Evolutionary conservation across 1,140 invertebrate genomes (phyloP).

Genomic region (Gonioctena quinquepunctata): DNA sequence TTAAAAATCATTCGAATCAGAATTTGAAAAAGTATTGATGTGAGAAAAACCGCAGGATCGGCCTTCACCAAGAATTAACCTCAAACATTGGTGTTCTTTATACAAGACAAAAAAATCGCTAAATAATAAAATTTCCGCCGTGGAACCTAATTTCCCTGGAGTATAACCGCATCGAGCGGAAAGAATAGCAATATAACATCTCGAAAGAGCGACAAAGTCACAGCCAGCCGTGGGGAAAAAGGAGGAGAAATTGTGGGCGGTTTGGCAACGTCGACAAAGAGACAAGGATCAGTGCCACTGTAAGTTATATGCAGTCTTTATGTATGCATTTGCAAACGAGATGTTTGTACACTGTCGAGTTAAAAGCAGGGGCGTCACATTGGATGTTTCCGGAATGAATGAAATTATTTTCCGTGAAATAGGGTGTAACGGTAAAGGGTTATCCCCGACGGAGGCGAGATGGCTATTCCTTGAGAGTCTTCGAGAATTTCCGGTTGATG

Average conservation of each 20-base stretch:
- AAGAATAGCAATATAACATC: constrained; percentile 43
- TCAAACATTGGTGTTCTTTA: no score
- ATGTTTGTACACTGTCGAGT: constrained; percentile 44
- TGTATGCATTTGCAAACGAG: constrained; percentile 51
- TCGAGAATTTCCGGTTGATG: no score
- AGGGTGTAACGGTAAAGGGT: no score
- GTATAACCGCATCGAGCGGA: constrained; percentile 26
- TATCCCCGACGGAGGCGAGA: no score
- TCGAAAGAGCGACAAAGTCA: constrained; percentile 6
- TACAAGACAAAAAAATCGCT: no score
- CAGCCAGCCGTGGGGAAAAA: neutral
- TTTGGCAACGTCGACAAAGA: constrained; percentile 38
- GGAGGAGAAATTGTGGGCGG: constrained; percentile 14
- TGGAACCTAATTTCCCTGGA: no score
- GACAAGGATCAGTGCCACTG: constrained; percentile 48
- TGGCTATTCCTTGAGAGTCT: no score
- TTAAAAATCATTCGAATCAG: no score
- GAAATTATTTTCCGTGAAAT: no score
- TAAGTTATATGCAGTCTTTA: constrained; percentile 49
- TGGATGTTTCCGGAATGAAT: neutral
- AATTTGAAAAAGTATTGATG: no score
- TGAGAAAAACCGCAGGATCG: no score
- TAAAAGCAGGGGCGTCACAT: neutral
- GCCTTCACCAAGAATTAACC: no score
- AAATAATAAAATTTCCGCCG: constrained; percentile 43